Base-by-base conservation (phyloP, 2,888 invertebrate genomes). In the Cerastis rubricosa region DNA sequence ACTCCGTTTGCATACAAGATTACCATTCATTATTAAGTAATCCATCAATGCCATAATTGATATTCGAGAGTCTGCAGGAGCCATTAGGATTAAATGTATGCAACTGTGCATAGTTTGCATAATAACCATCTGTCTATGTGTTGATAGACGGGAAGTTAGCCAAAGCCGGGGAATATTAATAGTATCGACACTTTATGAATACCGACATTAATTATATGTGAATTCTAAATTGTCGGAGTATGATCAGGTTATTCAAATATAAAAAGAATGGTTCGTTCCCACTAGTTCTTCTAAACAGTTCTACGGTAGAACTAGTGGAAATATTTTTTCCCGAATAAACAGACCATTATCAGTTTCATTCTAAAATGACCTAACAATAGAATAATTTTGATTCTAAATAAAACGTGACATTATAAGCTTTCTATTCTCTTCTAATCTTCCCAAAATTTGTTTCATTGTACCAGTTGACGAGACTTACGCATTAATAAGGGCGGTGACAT, bases 381-480 rank as follows among this genome's bases (percentile, higher is more conserved):
- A 68, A 74, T 64, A 47, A 65, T 75, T 78, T 25, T 1, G 22
- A 54, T 29, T 65, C 12, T 19, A 12, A 19, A 80, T 43, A 66
- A 69, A 61, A 64, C n/a, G 45, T 51, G 17, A 47, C n/a, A 11
- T n/a, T 11, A 80, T 43, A 54, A 14, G 35, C 47, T 67, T 70
- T 66, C 45, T 63, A 49, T 74, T 66, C 29, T 57, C 22, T 74
- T 79, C 29, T 83, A 83, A 81, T 84, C 75, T 57, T 45, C 40
- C 29, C 12, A 47, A 76, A 85, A 84, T 84, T 78, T 76, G 78
- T 81, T 83, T 75, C 66, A 85, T 89, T 90, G 85, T 85, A 78
- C 69, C 80, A 68, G 83, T 89, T 68, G 85, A 80, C 57, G 77
- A 64, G 73, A 61, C 85, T 73, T 75, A 71, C 61, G 64, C 81